Conservation (phyloP, 2,797 vertebrate genomes). For the Tragelaphus eurycerus region DNA sequence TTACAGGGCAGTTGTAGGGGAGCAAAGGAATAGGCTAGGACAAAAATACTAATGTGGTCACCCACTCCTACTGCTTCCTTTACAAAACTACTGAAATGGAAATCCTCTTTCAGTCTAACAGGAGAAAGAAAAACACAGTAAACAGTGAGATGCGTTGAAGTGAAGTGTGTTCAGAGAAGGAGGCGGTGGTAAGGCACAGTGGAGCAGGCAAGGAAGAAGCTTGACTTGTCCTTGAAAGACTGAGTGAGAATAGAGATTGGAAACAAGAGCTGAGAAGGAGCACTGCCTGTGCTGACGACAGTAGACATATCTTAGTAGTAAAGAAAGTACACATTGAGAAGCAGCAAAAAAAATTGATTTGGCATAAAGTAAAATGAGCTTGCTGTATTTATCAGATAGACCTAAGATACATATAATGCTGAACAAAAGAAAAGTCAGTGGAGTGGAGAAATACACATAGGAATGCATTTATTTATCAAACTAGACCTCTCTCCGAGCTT, state of each 20-base stretch:
- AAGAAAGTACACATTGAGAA: neutral
- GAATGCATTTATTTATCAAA: neutral
- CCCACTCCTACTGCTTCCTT: neutral
- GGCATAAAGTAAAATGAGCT: neutral
- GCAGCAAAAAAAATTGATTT: neutral
- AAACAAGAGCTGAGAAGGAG: neutral
- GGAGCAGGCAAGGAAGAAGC: neutral
- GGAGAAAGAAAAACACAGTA: neutral
- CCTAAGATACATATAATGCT: neutral
- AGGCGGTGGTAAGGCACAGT: neutral
- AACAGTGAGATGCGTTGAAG: neutral
- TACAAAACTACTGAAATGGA: neutral
- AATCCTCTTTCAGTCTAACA: neutral
- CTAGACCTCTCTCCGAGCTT: neutral
- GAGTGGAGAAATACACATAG: neutral
- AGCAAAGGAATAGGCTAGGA: neutral
- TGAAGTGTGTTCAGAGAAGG: neutral
- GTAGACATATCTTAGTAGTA: neutral
- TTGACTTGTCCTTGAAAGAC: neutral
- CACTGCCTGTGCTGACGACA: neutral
- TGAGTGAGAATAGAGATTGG: neutral
- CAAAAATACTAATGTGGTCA: slow-evolving; percentile 3
- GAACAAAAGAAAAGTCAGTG: neutral
- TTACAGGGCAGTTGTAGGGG: neutral
- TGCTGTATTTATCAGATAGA: neutral